These are phyloP conservation scores for Phaonia tiefii DNA, from an alignment of 2,888 invertebrate genomes.

Conservation along the genomic window DNA sequence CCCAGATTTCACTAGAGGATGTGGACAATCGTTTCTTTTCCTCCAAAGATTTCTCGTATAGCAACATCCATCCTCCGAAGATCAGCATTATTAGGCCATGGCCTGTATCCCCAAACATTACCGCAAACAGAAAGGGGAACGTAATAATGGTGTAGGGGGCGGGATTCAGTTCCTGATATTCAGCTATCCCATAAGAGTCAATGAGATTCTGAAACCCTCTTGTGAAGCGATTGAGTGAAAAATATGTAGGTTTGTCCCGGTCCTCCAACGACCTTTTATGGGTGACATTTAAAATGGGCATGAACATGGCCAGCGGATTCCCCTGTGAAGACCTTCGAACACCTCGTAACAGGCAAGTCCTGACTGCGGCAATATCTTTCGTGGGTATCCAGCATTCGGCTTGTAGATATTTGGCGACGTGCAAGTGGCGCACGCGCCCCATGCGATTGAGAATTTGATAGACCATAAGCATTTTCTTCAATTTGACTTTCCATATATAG, in stretches of 20 bases:
- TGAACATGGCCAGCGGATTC: constrained; percentile 81
- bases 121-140: constrained; percentile 96
- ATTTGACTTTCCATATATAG: constrained; percentile 88
- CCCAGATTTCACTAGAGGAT: constrained; percentile 92
- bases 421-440: constrained; percentile 87
- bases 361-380: constrained; percentile 85
- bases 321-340: constrained; percentile 90
- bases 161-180: constrained; percentile 95
- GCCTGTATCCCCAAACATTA: constrained; percentile 98
- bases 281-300: constrained; percentile 91
- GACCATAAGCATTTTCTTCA: constrained; percentile 91
- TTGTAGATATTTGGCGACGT: constrained; percentile 88
- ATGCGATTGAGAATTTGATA: constrained; percentile 95
- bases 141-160: constrained; percentile 93
- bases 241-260: constrained; percentile 89
- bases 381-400: constrained; percentile 93
- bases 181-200: constrained; percentile 95
- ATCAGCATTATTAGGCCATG: constrained; percentile 92
- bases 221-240: constrained; percentile 94
- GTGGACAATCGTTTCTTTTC: constrained; percentile 80
- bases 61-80: constrained; percentile 90
- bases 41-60: constrained; percentile 87
- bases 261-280: not conserved
- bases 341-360: constrained; percentile 88
- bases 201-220: constrained; percentile 90